phyloP scores from a whole-genome alignment of 2,888 invertebrate species.

The Clitarchus hookeri region DNA sequence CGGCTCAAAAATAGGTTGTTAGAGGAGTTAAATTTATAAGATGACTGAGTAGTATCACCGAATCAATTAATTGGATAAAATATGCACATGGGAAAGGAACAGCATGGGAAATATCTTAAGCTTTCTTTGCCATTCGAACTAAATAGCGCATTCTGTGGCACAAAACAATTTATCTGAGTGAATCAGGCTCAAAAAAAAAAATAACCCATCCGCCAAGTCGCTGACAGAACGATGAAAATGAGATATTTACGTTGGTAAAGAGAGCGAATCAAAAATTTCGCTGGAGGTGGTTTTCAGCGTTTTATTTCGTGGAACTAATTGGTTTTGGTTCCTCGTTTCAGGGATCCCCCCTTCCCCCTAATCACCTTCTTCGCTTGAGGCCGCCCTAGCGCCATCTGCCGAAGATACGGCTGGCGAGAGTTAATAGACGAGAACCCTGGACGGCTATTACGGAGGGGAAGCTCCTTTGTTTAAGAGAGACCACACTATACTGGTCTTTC shows the following conservation, averaged over 20 bases:
- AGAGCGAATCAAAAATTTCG: slow-evolving; percentile 21
- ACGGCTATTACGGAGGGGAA: too few relatives aligned
- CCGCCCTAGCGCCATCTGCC: not conserved
- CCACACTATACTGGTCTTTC: too few relatives aligned
- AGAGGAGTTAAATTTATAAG: too few relatives aligned
- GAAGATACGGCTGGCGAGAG: not conserved
- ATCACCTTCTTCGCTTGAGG: not conserved
- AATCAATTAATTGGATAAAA: too few relatives aligned
- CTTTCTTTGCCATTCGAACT: too few relatives aligned
- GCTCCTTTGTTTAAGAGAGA: too few relatives aligned
- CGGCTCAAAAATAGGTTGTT: too few relatives aligned
- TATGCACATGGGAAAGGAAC: too few relatives aligned
- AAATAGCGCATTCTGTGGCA: too few relatives aligned
- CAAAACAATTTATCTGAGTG: not conserved
- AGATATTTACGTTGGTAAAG: slow-evolving; percentile 18
- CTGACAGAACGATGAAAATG: not conserved
- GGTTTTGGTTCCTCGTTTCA: slow-evolving; percentile 18
- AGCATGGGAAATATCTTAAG: too few relatives aligned
- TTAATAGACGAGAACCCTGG: not conserved
- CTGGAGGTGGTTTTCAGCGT: slow-evolving; percentile 19
- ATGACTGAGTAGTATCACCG: too few relatives aligned
- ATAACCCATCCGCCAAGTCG: not conserved
- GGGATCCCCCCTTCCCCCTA: not conserved
- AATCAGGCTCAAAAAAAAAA: not conserved
- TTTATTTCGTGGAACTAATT: slow-evolving; percentile 24